Conservation (phyloP, 2,888 invertebrate species). For the Quadroppia sp. region DNA sequence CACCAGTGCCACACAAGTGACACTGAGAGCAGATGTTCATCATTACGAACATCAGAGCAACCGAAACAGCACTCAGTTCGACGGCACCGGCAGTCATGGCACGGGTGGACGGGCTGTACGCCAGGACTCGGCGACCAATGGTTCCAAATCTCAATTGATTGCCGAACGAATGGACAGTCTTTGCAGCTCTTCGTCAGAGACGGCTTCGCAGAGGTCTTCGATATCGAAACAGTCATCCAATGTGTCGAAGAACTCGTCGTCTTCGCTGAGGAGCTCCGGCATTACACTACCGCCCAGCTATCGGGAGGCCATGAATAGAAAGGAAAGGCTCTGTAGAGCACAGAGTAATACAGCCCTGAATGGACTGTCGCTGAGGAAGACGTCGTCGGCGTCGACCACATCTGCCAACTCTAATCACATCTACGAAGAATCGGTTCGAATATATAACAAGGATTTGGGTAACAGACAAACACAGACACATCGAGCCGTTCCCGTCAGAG, state of each 20-base stretch:
- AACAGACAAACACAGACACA: background rate
- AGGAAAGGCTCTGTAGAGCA: constrained; percentile 45
- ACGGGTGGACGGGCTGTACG: background rate
- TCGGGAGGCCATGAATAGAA: constrained; percentile 49
- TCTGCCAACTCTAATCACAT: constrained; percentile 48
- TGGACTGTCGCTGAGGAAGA: background rate
- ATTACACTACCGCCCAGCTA: constrained; percentile 49
- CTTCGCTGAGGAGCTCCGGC: constrained; percentile 27
- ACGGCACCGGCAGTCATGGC: constrained; percentile 45
- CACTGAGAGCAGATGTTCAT: constrained; percentile 18
- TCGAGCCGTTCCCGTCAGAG: constrained; percentile 45
- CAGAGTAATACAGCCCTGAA: constrained; percentile 41
- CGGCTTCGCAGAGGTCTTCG: constrained; percentile 44
- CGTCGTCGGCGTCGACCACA: constrained; percentile 47
- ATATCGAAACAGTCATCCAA: constrained; percentile 4
- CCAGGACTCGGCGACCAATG: background rate
- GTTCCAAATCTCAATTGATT: background rate
- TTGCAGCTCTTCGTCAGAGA: constrained; percentile 46
- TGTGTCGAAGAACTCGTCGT: constrained; percentile 40
- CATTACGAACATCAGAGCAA: constrained; percentile 44
- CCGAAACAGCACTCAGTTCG: constrained; percentile 20
- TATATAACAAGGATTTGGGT: constrained; percentile 46
- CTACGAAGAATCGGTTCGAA: constrained; percentile 49
- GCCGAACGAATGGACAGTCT: constrained; percentile 46
- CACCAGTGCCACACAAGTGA: constrained; percentile 25